phyloP scores from a whole-genome alignment of 1,140 invertebrate genomes.

The Acromyrmex heyeri region DNA sequence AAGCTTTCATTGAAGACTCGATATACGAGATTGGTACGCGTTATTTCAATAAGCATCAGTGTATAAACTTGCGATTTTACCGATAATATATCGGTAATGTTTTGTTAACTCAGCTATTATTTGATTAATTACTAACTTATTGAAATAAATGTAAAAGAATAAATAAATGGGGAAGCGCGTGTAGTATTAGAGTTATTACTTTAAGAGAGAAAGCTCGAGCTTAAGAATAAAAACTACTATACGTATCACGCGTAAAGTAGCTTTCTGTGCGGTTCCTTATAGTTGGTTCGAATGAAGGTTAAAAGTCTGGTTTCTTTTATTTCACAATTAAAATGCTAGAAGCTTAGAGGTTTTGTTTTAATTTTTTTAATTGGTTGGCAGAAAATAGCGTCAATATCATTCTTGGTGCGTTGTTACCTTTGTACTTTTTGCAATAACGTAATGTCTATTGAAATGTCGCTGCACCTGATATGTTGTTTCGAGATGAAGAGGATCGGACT shows the following conservation, averaged over 20 bases:
- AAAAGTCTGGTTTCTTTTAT: constrained; percentile 55
- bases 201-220: not conserved
- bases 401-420: constrained; percentile 29
- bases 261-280: constrained; percentile 63
- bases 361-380: constrained; percentile 2
- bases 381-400: constrained; percentile 35
- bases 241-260: constrained; percentile 56
- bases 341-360: constrained; percentile 39
- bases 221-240: constrained; percentile 17
- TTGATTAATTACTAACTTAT: constrained; percentile 34
- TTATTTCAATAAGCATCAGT: constrained; percentile 25
- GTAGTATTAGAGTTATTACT: not conserved
- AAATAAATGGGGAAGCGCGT: not conserved
- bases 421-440: constrained; percentile 43
- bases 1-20: constrained; percentile 44
- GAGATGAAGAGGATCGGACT: constrained; percentile 41
- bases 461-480: constrained; percentile 46
- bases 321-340: constrained; percentile 12
- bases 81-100: constrained; percentile 33
- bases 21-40: constrained; percentile 31
- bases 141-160: constrained; percentile 22
- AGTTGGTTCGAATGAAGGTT: constrained; percentile 57
- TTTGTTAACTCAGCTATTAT: constrained; percentile 19
- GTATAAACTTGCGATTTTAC: constrained; percentile 28
- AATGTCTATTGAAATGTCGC: constrained; percentile 51